A percentile compares a stretch with the other conserved stretches of the same genome.
phyloP scores from a whole-genome alignment of 2,113 vertebrate genomes.

The Vombatus ursinus region DNA sequence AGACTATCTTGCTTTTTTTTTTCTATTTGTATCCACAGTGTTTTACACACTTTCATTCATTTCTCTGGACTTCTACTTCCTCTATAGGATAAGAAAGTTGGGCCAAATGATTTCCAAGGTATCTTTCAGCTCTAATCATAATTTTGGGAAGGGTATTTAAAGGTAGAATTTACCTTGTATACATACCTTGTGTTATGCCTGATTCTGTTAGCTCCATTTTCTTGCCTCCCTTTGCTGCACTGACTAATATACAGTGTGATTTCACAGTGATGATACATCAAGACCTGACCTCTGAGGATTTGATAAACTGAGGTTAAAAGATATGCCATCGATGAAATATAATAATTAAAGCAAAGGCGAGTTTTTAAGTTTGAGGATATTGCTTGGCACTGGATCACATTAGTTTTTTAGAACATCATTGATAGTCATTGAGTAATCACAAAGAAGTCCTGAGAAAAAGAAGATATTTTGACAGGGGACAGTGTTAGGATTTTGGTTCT shows the following conservation, averaged over 20 bases:
- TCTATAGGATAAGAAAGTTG: not conserved
- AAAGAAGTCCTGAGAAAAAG: not conserved
- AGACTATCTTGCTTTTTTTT: not conserved
- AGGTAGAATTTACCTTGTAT: not conserved
- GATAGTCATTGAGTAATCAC: not conserved
- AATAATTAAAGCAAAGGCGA: not conserved
- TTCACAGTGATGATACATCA: not conserved
- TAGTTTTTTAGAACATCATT: not conserved
- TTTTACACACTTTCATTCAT: not conserved
- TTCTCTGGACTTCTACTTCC: not conserved
- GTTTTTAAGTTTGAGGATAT: not conserved
- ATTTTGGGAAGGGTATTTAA: not conserved
- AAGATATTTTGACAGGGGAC: not conserved
- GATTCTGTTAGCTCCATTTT: not conserved
- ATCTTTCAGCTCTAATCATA: not conserved
- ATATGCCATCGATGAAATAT: not conserved
- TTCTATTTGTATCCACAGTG: not conserved
- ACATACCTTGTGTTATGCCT: not conserved
- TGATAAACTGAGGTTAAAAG: not conserved
- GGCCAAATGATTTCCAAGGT: not conserved
- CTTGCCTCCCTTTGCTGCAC: not conserved
- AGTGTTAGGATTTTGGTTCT: not conserved
- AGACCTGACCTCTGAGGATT: not conserved
- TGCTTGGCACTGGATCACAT: not conserved
- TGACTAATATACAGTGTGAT: not conserved